A percentile compares a stretch with the other conserved stretches of the same genome.
phyloP scores from a whole-genome alignment of 2,797 vertebrate species.

The Selene dorsalis region DNA sequence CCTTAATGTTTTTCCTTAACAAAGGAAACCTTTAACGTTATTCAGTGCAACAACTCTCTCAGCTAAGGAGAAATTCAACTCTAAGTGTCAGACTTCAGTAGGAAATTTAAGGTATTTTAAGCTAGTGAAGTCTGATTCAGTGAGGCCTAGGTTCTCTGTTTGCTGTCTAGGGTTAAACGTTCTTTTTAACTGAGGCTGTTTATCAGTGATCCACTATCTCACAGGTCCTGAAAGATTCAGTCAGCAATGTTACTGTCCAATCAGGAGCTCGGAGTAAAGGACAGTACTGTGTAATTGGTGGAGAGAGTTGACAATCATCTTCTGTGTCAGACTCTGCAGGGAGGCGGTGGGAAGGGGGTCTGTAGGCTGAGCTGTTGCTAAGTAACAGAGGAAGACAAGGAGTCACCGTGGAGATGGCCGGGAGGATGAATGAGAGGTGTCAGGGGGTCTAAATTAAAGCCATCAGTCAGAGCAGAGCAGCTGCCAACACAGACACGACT shows the following conservation, averaged over 20 bases:
- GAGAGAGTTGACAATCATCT: conserved; percentile 46
- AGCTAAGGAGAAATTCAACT: too few relatives aligned
- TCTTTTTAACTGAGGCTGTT: too few relatives aligned
- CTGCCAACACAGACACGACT: background rate
- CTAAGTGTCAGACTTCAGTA: too few relatives aligned
- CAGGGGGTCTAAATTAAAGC: conserved; percentile 10
- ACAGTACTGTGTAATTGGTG: conserved; percentile 9
- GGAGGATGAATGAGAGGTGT: conserved; percentile 45
- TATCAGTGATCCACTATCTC: too few relatives aligned
- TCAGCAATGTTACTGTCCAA: background rate
- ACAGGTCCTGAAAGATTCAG: background rate
- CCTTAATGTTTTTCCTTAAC: too few relatives aligned
- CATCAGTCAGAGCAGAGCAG: background rate
- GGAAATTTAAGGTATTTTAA: too few relatives aligned
- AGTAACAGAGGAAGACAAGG: conserved; percentile 66
- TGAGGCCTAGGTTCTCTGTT: too few relatives aligned
- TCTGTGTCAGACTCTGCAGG: background rate
- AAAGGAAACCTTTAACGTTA: too few relatives aligned
- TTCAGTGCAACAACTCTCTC: too few relatives aligned
- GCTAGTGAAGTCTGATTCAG: too few relatives aligned
- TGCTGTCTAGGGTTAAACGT: too few relatives aligned
- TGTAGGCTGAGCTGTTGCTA: conserved; percentile 77
- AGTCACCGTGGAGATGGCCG: conserved; percentile 51
- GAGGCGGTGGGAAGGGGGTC: conserved; percentile 21
- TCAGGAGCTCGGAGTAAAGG: background rate